These are phyloP conservation scores for Prinia subflava DNA, from an alignment of 2,113 vertebrate species.

Conservation along the genomic window DNA sequence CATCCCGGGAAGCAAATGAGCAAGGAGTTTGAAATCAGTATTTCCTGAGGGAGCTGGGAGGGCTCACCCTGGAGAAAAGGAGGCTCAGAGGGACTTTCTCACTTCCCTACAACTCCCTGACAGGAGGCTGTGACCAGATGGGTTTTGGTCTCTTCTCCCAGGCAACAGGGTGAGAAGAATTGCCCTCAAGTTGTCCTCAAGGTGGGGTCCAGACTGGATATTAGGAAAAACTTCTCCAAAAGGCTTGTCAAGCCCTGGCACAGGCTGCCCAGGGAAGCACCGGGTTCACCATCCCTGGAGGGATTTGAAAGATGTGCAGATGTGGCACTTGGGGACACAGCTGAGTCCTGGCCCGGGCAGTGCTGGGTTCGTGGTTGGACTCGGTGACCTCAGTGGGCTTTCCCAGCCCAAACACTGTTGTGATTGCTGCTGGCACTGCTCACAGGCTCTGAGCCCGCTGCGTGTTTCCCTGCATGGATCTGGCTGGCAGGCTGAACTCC, in stretches of 20 bases:
- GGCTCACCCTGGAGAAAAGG: background rate
- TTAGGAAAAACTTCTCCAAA: background rate
- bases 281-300: background rate
- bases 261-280: background rate
- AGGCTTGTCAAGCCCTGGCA: background rate
- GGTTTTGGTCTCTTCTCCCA: background rate
- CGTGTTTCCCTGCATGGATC: background rate
- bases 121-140: too few relatives aligned
- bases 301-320: background rate
- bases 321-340: background rate
- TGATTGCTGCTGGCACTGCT: background rate
- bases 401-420: fast-evolving
- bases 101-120: background rate
- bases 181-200: background rate
- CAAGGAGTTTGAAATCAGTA: background rate
- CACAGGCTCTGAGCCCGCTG: fast-evolving
- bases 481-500: background rate
- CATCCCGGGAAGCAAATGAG: background rate
- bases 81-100: background rate
- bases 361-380: background rate
- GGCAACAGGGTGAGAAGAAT: background rate
- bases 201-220: background rate
- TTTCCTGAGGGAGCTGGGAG: background rate
- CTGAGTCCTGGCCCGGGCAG: background rate
- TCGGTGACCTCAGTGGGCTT: background rate